Percentiles rank a stretch among this genome's conserved stretches.
Evolutionary conservation across 2,888 invertebrate genomes (phyloP).

Genomic region (Gari tellinella): DNA sequence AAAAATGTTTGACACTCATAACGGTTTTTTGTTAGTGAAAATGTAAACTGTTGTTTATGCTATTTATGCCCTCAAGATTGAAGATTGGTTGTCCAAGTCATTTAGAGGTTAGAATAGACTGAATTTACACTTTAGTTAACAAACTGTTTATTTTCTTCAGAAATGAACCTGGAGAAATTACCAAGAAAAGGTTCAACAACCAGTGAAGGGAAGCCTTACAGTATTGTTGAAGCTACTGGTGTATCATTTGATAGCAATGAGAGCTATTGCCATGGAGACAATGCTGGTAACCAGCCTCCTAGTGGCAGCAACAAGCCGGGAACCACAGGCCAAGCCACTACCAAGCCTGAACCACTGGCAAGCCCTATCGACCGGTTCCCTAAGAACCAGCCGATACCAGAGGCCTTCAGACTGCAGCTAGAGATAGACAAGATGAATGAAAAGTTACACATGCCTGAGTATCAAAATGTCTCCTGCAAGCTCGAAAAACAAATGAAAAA

Average conservation of each 20-base stretch:
- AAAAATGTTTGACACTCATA: too few species aligned
- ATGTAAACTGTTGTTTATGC: too few species aligned
- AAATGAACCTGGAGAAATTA: not conserved
- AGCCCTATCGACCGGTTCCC: constrained; percentile 53
- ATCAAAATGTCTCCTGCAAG: constrained; percentile 34
- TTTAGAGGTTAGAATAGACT: too few species aligned
- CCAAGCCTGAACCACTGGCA: not conserved
- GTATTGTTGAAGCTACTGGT: not conserved
- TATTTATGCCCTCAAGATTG: too few species aligned
- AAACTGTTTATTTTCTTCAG: not conserved
- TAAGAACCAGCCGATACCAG: constrained; percentile 54
- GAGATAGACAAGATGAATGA: constrained; percentile 20
- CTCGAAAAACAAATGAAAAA: constrained; percentile 14
- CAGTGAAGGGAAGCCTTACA: not conserved
- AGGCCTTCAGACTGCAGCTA: constrained; percentile 61
- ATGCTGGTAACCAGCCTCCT: constrained; percentile 13
- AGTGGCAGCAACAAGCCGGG: not conserved
- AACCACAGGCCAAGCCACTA: not conserved
- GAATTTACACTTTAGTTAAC: too few species aligned
- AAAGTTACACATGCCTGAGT: constrained; percentile 25
- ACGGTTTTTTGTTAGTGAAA: too few species aligned
- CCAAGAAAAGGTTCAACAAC: not conserved
- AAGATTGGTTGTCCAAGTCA: too few species aligned
- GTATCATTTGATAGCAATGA: constrained; percentile 9
- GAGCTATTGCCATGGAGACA: constrained; percentile 23